Evolutionary conservation across 1,140 invertebrate genomes (phyloP).

Genomic region (Sycophaga agraensis): DNA sequence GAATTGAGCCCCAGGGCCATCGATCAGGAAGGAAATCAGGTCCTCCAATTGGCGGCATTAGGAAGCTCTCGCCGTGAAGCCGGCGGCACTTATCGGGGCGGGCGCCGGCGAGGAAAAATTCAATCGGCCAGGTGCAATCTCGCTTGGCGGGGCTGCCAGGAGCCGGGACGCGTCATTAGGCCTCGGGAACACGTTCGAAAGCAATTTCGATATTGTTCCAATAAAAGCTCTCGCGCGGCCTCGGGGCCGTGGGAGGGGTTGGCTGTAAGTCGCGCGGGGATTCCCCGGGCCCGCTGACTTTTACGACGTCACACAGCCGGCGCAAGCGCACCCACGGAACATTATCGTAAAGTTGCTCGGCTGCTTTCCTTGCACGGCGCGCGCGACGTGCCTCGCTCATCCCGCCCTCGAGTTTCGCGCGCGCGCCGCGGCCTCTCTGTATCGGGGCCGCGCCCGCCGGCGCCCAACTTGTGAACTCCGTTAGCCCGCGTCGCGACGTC

Average conservation of each 20-base stretch:
- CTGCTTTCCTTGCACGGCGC: no score
- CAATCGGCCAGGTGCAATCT: not conserved
- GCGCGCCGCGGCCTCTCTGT: no score
- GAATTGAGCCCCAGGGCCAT: no score
- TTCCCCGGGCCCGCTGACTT: not conserved
- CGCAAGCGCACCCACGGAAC: not conserved
- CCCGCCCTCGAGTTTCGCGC: no score
- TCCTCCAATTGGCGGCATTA: not conserved
- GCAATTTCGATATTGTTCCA: conserved; percentile 42
- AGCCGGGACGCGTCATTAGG: conserved; percentile 32
- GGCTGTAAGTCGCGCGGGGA: conserved; percentile 1
- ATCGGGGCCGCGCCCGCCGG: no score
- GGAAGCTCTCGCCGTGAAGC: not conserved
- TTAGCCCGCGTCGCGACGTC: no score
- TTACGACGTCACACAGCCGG: conserved; percentile 9
- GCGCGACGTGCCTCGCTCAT: no score
- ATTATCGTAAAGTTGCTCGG: conserved; percentile 15
- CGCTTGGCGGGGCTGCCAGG: not conserved
- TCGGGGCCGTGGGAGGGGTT: no score
- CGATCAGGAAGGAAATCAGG: not conserved
- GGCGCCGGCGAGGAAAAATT: not conserved
- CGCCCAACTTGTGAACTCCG: no score
- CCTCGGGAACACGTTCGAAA: conserved; percentile 37
- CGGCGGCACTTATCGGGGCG: not conserved
- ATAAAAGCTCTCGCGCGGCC: conserved; percentile 30